Base-by-base conservation (phyloP, 2,797 vertebrate species). In the Eidolon dupreanum region DNA sequence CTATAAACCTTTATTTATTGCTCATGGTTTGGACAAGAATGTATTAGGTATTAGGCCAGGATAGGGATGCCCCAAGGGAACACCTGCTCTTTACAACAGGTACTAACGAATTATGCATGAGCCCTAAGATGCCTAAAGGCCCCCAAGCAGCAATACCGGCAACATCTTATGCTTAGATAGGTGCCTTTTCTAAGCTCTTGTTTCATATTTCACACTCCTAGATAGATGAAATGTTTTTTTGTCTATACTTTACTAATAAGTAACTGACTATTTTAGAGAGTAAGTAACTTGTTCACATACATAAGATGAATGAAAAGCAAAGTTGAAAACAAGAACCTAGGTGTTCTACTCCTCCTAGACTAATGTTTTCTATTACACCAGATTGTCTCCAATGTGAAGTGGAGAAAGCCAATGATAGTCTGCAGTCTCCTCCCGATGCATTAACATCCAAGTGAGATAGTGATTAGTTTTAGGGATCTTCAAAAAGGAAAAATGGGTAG, bases 261-360 rank as follows among this genome's bases (percentile, higher is more conserved):
- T 70, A 88, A 38, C 41, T 71, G 9, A 84, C 63, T 33, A n/a
- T 71, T 95, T 75, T 74, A 73, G 22, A 91, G 38, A 92, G 46
- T 38, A 70, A 88, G 24, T 81, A 61, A 63, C 28, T 74, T 94
- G 28, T 33, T 90, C n/a, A 77, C 10, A 38, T 31, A 51, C 71
- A 16, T 16, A 55, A 61, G 11, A 71, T 13, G 31, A 71, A n/a
- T 36, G 38, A 70, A 92, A 86, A 65, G 7, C 28, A 19, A 75
- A 86, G 66, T 15, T 89, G 84, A 79, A 83, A 96, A 74, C 33
- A 85, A 93, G 53, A 81, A 82, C 51, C 22, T 33, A 36, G 11
- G 19, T 68, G 8, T 81, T 73, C 83, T 77, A 88, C 19, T 94
- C 63, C 17, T 86, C 63, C 71, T 68, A 55, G 9, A 66, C 26